Base-by-base conservation (phyloP, 2,888 invertebrate genomes). In the Idaea biselata region DNA sequence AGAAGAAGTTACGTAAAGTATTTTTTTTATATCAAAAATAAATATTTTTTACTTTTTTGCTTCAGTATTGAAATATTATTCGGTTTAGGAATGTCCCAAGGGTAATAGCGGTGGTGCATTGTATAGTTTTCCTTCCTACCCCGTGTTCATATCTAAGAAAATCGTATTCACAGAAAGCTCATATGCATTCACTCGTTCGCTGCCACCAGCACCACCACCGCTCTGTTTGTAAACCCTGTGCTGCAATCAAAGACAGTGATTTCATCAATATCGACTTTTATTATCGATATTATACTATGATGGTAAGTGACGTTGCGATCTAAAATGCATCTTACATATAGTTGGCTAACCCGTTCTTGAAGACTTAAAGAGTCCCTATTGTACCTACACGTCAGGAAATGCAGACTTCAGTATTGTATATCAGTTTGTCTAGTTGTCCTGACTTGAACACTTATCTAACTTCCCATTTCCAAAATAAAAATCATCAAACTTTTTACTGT, bases 171-270 rank as follows among this genome's bases (percentile, higher is more conserved):
- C 76, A 72, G 73, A 72, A 70, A 69, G 76, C 75, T 71, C 72
- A 76, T 77, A 78, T 82, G 86, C 81, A 86, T 83, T 80, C 84
- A 84, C 80, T 85, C 80, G 79, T 80, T 84, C 79, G 80, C 80
- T 77, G 82, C 77, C 80, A 71, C 78, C 14, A 44, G 84, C 79
- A 80, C 80, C 76, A 82, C 77, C 80, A 71, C 78, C 14, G 11
- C 70, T 80, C 80, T 87, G 89, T 88, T 88, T 87, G 86, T 89
- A 87, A 87, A 84, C 83, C 82, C 74, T 76, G 78, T 79, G 69
- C 80, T 76, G 79, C 80, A 69, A 79, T 82, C 82, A 78, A 74
- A 74, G 73, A 72, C 82, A 84, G 87, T 74, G 83, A 44, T 67
- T 75, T 75, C 74, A 65, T 66, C 60, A 53, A 11, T 74, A 68